Evolutionary conservation across 2,888 invertebrate species (phyloP).

Genomic region (Cryptosula pallasiana): DNA sequence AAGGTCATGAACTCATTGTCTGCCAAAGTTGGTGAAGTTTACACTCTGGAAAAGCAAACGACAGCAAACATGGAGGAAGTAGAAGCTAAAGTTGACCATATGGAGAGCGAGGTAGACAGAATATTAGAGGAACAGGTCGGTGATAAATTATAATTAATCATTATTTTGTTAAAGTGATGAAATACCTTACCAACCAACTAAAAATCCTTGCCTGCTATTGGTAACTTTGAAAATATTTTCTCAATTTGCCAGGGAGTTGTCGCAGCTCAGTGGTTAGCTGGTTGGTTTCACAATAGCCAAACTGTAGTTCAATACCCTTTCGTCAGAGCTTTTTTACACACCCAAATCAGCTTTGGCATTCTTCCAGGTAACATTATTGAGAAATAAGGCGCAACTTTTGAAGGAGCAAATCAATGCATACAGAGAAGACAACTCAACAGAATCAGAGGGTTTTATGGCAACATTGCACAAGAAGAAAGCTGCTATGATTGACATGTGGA

Average conservation of each 20-base stretch:
- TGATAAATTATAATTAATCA: no score
- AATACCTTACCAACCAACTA: no score
- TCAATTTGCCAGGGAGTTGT: no score
- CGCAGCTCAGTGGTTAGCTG: no score
- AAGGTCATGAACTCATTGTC: not conserved
- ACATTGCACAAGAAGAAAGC: not conserved
- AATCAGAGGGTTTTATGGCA: not conserved
- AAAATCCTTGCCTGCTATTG: no score
- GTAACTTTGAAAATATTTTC: no score
- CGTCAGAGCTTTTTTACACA: no score
- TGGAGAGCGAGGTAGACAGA: not conserved
- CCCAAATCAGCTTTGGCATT: no score
- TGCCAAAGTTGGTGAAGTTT: not conserved
- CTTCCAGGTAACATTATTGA: no score
- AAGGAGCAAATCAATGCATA: not conserved
- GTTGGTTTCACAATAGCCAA: no score
- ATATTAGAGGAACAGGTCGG: not conserved
- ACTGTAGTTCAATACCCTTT: no score
- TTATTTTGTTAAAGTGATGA: no score
- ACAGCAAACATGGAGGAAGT: not conserved
- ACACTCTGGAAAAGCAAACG: not conserved
- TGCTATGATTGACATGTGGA: not conserved
- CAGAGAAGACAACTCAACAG: conserved; percentile 8
- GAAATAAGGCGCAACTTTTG: not conserved
- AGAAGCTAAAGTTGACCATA: not conserved